Base-by-base conservation (phyloP, 2,113 vertebrate species). In the Loxodonta africana region DNA sequence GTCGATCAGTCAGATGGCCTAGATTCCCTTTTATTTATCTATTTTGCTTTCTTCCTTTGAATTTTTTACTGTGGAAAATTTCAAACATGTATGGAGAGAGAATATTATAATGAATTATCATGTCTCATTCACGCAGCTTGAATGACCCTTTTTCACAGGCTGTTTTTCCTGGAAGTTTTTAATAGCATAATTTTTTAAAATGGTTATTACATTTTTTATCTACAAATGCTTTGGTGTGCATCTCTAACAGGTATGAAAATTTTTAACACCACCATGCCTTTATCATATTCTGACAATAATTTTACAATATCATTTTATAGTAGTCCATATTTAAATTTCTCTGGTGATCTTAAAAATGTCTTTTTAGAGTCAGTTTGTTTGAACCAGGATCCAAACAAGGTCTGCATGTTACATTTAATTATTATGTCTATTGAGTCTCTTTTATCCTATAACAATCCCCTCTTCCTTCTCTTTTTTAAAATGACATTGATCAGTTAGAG, bases 311-410 rank as follows among this genome's bases (percentile, higher is more conserved):
- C n/a, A 33, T 91, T 88, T 91, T 53, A 46, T 44, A 83, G 7
- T 81, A 41, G 11, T 53, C 4, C 62, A 8, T 85, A 71, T 62
- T 85, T 95, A 82, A 44, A 89, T 93, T 82, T 96, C 73, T 95
- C 90, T 57, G 60, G 37, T 94, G 62, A 17, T 93, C 57, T 88
- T 93, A 71, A 87, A 89, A 88, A 44, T 71, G 6, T 57, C 53
- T 57, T 57, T 57, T 57, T 57, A 57, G 53, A 57, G 53, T 57
- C 15, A 14, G 53, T 57, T 57, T 57, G 12, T 57, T 57, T 57
- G 15, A 57, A 57, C 15, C 53, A 57, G 53, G 15, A 57, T 57
- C 53, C 53, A 15, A 57, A 57, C 53, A 57, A 57, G 15, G 53
- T 57, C 53, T 57, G 3, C 53, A 57, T 57, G 15, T 57, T 57